phyloP scores from a whole-genome alignment of 2,797 vertebrate genomes.

The Notamacropus eugenii region DNA sequence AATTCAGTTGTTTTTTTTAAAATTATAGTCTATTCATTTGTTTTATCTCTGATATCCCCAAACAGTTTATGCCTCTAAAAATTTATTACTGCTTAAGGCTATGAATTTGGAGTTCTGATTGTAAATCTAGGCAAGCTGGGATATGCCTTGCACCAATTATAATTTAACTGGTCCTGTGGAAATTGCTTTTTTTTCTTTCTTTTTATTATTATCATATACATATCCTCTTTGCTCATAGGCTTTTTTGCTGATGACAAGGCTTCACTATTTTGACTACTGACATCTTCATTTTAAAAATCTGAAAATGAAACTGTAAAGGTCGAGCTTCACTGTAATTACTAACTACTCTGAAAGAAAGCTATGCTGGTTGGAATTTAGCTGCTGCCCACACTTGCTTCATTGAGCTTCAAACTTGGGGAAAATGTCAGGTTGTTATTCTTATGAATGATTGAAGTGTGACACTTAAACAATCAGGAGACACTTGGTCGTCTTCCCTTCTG shows the following conservation, averaged over 20 bases:
- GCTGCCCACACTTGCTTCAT: constrained; percentile 55
- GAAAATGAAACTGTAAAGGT: constrained; percentile 76
- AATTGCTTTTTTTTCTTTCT: constrained; percentile 21
- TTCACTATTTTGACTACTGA: constrained; percentile 74
- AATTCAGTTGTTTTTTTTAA: constrained; percentile 53
- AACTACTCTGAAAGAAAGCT: constrained; percentile 48
- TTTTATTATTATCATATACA: constrained; percentile 77
- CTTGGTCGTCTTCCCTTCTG: constrained; percentile 63
- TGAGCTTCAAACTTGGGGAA: constrained; percentile 53
- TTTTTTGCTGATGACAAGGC: constrained; percentile 71
- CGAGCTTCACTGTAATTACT: constrained; percentile 74
- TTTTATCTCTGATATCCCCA: constrained; percentile 63
- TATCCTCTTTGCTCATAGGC: constrained; percentile 72
- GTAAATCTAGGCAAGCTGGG: constrained; percentile 72
- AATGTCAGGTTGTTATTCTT: constrained; percentile 73
- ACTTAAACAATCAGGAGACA: constrained; percentile 68
- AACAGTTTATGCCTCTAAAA: constrained; percentile 56
- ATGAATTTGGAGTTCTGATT: constrained; percentile 72
- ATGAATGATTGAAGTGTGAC: constrained; percentile 65
- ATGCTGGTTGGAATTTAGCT: constrained; percentile 2
- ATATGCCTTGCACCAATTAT: constrained; percentile 77
- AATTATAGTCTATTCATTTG: constrained; percentile 59
- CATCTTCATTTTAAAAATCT: constrained; percentile 78
- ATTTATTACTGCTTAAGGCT: constrained; percentile 72
- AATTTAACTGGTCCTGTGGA: constrained; percentile 75